These are phyloP conservation scores for Spermophilus dauricus DNA, from an alignment of 2,113 vertebrate species.

Conservation along the genomic window DNA sequence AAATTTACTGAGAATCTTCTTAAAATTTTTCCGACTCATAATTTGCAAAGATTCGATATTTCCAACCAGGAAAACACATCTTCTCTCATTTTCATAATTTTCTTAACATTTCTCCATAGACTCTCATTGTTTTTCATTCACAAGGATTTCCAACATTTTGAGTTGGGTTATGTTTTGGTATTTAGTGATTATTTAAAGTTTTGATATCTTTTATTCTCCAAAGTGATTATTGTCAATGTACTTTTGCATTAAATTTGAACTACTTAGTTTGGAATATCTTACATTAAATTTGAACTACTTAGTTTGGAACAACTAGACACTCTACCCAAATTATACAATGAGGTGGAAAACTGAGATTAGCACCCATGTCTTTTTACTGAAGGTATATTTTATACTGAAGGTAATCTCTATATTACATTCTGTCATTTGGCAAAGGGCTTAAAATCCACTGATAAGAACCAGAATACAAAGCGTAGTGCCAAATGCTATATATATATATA, in stretches of 20 bases:
- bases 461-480: not conserved
- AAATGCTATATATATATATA: not conserved
- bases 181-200: slow-evolving; percentile 11
- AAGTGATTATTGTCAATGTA: not conserved
- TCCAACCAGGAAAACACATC: not conserved
- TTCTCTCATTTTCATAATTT: not conserved
- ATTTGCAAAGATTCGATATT: slow-evolving; percentile 34
- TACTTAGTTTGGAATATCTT: not conserved
- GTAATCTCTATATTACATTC: not conserved
- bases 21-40: slow-evolving; percentile 6
- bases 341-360: not conserved
- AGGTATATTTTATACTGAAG: not conserved
- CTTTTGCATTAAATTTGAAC: not conserved
- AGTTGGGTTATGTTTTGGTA: not conserved
- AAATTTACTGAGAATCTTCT: slow-evolving; percentile 32
- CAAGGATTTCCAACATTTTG: not conserved
- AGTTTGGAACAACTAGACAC: not conserved
- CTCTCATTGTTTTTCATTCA: not conserved
- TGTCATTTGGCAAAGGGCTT: not conserved
- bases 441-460: not conserved
- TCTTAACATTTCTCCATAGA: slow-evolving; percentile 48
- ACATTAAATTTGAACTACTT: not conserved
- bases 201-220: not conserved
- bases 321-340: not conserved
- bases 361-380: not conserved